Evolutionary conservation across 2,797 vertebrate species (phyloP), one percentile per base, ranked within the genome.

Genomic region (Octomys mimax): DNA sequence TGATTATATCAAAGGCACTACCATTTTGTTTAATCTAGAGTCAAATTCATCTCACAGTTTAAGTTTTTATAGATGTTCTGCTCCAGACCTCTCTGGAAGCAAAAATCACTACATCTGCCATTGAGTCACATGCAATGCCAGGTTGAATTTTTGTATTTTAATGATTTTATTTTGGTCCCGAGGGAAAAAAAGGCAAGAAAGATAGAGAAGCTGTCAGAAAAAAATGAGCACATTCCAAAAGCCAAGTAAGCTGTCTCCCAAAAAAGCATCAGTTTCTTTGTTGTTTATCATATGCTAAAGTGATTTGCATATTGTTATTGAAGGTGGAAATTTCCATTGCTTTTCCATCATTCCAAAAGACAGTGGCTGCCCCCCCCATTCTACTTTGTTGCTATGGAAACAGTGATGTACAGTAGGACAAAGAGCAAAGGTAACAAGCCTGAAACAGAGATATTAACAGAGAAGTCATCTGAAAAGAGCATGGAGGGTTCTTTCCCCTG

Each of bases 241-340:
- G 39, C 73, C 96, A 97, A 98, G 97, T 87, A 97, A 97, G 7
- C 80, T 79, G 19, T 82, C 89, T 96, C 49, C 92, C 78, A 9
- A 73, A 95, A 96, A 70, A 70, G 36, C 19, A 70, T 93, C 96
- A 77, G 82, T 94, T 87, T 70, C 80, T 91, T 85, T 61, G 36
- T 87, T 96, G 66, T 97, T 98, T 98, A 96, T 97, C 92, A 96
- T 90, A 79, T 46, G 26, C 64, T 5, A 5, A 95, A 80, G 28
- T 75, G 89, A 97, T 97, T 94, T 97, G 62, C 64, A 87, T 95
- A 80, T 66, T 98, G 90, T 97, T 98, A 95, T 98, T 98, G 97
- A 96, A 98, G 97, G 93, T 98, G 97, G 95, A 97, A 96, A 49
- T 96, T 96, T 98, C 96, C 92, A 85, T 42, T 22, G 21, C 70